phyloP scores from a whole-genome alignment of 30 jellyfish, hydroid and myxozoan species.

The Clytia hemisphaerica region DNA sequence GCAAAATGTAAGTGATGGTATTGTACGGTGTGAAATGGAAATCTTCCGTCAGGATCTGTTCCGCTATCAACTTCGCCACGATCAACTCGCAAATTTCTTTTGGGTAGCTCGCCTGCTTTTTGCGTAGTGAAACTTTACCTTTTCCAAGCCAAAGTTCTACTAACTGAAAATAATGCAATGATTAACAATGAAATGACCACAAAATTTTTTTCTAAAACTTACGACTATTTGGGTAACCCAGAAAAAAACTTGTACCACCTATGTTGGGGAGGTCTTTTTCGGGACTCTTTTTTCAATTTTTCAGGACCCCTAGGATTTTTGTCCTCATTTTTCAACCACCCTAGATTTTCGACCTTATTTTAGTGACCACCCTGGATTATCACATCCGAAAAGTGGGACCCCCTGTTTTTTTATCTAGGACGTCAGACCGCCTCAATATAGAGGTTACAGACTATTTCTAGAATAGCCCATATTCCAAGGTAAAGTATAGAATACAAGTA shows the following conservation, averaged over 20 bases:
- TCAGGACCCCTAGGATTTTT: too few species aligned
- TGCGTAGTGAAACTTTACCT: slow-evolving; percentile 47
- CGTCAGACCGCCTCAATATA: background rate
- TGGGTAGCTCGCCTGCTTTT: background rate
- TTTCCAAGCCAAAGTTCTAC: slow-evolving; percentile 74
- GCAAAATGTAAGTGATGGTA: slow-evolving; percentile 53
- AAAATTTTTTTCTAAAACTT: background rate
- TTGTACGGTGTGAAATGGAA: slow-evolving; percentile 79
- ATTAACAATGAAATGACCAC: too few species aligned
- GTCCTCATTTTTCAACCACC: too few species aligned
- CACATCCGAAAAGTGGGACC: too few species aligned
- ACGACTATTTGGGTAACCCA: background rate
- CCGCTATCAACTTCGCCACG: slow-evolving; percentile 39
- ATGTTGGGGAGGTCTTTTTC: too few species aligned
- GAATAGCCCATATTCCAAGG: background rate
- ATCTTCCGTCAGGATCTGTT: slow-evolving; percentile 63
- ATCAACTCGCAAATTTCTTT: slow-evolving; percentile 39
- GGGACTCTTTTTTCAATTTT: too few species aligned
- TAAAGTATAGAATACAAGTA: background rate
- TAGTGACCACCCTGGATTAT: too few species aligned
- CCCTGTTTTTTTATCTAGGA: too few species aligned
- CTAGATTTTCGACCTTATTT: too few species aligned
- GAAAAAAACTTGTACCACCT: too few species aligned
- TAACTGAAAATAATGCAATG: background rate
- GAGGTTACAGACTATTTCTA: background rate